These are phyloP conservation scores for Ips nitidus DNA, from an alignment of 1,140 invertebrate species.

Conservation along the genomic window DNA sequence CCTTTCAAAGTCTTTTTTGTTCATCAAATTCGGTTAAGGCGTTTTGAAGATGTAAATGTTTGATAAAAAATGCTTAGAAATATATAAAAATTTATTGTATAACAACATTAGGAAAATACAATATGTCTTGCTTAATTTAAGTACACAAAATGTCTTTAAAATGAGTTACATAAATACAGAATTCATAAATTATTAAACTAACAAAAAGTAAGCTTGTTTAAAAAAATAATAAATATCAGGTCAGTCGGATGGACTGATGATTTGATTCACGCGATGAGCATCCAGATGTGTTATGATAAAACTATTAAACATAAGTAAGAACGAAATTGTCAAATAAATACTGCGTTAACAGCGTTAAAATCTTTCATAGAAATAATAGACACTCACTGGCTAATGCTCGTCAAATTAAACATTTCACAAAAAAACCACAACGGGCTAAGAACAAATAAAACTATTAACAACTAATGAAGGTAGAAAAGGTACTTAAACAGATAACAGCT, in stretches of 20 bases:
- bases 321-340: conserved; percentile 8
- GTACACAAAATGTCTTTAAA: conserved; percentile 35
- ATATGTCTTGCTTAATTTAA: conserved; percentile 43
- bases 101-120: conserved; percentile 46
- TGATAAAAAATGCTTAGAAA: not conserved
- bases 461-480: conserved; percentile 41
- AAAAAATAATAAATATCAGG: conserved; percentile 9
- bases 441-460: not conserved
- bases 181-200: conserved; percentile 42
- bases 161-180: conserved; percentile 40
- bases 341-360: conserved; percentile 3
- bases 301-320: not conserved
- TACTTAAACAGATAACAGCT: conserved; percentile 41
- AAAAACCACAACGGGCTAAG: too few relatives aligned
- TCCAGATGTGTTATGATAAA: too few relatives aligned
- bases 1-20: too few relatives aligned
- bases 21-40: too few relatives aligned
- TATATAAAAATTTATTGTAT: conserved; percentile 43
- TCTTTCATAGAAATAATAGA: not conserved
- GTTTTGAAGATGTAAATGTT: too few relatives aligned
- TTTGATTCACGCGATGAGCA: too few relatives aligned
- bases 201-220: conserved; percentile 9
- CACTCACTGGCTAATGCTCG: not conserved
- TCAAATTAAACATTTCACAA: too few relatives aligned
- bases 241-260: conserved; percentile 13